phyloP scores from a whole-genome alignment of 2,888 invertebrate genomes.

The Nymphalis c-album region DNA sequence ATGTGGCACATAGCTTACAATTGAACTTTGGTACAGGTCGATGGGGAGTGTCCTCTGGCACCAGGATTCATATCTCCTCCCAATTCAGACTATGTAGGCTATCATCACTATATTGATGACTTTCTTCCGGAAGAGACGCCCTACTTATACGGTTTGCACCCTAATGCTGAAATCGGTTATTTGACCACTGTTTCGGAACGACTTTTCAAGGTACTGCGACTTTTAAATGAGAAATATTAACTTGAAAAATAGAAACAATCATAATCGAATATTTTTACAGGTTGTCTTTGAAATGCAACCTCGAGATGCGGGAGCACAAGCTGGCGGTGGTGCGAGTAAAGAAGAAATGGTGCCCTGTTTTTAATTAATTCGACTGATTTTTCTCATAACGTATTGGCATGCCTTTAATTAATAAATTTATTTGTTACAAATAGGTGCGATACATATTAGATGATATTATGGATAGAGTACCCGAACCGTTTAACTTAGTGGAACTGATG shows the following conservation, averaged over 20 bases:
- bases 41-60: slow-evolving; percentile 91
- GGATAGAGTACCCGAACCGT: slow-evolving; percentile 94
- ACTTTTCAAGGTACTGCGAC: slow-evolving; percentile 83
- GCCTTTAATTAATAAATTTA: neutral
- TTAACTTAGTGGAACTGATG: slow-evolving; percentile 92
- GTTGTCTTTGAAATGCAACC: slow-evolving; percentile 93
- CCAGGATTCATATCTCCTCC: slow-evolving; percentile 93
- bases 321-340: slow-evolving; percentile 86
- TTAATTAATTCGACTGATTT: neutral
- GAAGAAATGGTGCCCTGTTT: slow-evolving; percentile 88
- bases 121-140: slow-evolving; percentile 93
- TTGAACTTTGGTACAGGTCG: slow-evolving; percentile 77
- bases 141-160: slow-evolving; percentile 94
- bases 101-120: slow-evolving; percentile 94
- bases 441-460: slow-evolving; percentile 90
- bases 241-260: too few species aligned
- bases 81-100: slow-evolving; percentile 92
- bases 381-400: neutral
- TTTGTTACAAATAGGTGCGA: slow-evolving; percentile 80
- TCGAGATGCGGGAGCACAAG: slow-evolving; percentile 87
- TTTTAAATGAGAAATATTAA: too few species aligned
- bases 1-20: neutral
- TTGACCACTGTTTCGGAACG: slow-evolving; percentile 92
- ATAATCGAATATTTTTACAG: slow-evolving; percentile 41
- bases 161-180: slow-evolving; percentile 97